Base-by-base conservation (phyloP, 1,140 invertebrate genomes). In the Choristoneura fumiferana region DNA sequence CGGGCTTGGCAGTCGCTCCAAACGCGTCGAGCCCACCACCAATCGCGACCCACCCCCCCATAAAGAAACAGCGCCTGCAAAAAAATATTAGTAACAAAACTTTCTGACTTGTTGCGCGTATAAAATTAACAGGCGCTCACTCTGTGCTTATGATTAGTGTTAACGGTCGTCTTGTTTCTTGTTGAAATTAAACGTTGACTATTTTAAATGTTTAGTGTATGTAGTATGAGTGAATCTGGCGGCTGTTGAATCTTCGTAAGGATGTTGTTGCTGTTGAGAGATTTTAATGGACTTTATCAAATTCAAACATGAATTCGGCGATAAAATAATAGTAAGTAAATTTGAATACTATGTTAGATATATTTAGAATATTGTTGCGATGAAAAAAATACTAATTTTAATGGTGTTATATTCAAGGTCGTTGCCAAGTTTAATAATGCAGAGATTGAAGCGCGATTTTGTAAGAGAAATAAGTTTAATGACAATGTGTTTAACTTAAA, bases 51-150 rank as follows among this genome's bases (percentile, higher is more conserved):
- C 43, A 35, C 40, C 33, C n/a, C n/a, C n/a, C n/a, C n/a, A n/a
- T n/a, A n/a, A 65, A 33, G 43, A 38, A 54, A 54, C 57, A 68
- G 53, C 74, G 77, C 74, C 79, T 78, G 12, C 8, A 22, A 10
- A 22, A n/a, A 29, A 54, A 40, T 39, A 39, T 14, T 62, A 15
- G 10, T 34, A 18, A 6, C 22, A 36, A 56, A 49, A 43, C 17
- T 12, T 35, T 14, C 13, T 33, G 36, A 35, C 52, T 39, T 37
- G 40, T 15, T 86, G 78, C 71, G 65, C 61, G 72, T 68, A 75
- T 54, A 73, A 73, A 79, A 73, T 77, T 74, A 85, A 87, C 82
- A 88, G 85, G 85, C 85, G 81, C 64, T 76, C 52, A 55, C 55
- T 57, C 60, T 58, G 58, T 67, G 60, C 62, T 70, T 63, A 69